Evolutionary conservation across 2,888 invertebrate species (phyloP).

Genomic region (Homarus gammarus): DNA sequence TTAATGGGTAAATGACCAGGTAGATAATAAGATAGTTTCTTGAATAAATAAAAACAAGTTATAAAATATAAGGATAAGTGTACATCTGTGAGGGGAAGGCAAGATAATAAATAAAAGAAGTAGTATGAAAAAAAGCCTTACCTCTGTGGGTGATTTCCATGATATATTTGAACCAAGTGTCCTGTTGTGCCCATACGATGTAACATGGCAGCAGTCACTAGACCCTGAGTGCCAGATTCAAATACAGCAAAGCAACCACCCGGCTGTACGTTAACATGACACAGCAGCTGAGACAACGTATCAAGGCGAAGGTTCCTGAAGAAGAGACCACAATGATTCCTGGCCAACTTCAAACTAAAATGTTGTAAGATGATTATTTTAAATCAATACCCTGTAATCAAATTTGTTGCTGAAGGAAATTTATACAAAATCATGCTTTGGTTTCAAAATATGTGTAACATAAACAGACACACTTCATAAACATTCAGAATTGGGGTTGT

Average conservation of each 20-base stretch:
- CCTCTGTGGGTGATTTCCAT: conserved; percentile 69
- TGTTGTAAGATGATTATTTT: too few relatives aligned
- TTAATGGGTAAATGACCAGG: too few relatives aligned
- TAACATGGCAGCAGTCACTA: conserved; percentile 90
- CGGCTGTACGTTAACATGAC: conserved; percentile 88
- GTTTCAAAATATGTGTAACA: too few relatives aligned
- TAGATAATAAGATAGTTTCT: too few relatives aligned
- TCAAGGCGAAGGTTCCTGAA: conserved; percentile 88
- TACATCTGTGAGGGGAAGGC: neutral
- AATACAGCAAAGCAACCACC: conserved; percentile 88
- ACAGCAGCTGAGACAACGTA: conserved; percentile 92
- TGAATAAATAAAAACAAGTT: too few relatives aligned
- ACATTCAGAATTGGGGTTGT: too few relatives aligned
- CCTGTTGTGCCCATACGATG: conserved; percentile 85
- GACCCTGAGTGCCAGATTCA: conserved; percentile 92
- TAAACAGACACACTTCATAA: too few relatives aligned
- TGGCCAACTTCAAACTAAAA: too few relatives aligned
- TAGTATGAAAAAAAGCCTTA: conserved; percentile 5
- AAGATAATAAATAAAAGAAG: neutral
- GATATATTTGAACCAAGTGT: conserved; percentile 79
- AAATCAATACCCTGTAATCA: too few relatives aligned
- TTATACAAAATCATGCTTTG: too few relatives aligned
- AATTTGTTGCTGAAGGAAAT: too few relatives aligned
- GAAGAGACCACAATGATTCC: neutral
- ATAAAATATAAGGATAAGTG: too few relatives aligned